These are phyloP conservation scores for Stenolophus ochropezus DNA, from an alignment of 2,888 invertebrate species.

Conservation along the genomic window DNA sequence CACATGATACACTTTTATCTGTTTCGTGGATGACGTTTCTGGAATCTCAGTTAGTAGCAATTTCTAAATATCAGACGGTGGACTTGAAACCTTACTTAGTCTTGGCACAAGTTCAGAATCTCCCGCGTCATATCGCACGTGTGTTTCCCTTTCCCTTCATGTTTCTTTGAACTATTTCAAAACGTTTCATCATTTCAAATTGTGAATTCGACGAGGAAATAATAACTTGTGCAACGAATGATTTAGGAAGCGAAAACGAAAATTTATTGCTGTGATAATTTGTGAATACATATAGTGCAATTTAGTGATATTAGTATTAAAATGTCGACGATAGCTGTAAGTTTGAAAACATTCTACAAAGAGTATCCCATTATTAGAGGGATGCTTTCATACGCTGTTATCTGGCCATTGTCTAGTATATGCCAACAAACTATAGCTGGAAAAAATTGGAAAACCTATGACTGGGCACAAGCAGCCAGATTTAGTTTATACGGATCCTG, in stretches of 20 bases:
- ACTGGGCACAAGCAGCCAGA: slow-evolving; percentile 82
- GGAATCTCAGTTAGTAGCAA: no score
- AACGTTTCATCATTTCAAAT: slow-evolving; percentile 54
- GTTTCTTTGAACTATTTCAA: slow-evolving; percentile 26
- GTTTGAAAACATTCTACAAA: slow-evolving; percentile 58
- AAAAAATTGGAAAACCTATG: slow-evolving; percentile 79
- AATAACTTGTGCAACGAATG: slow-evolving; percentile 23
- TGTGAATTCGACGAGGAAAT: slow-evolving; percentile 28
- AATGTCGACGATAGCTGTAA: slow-evolving; percentile 39
- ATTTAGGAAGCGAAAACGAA: not conserved
- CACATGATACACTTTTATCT: slow-evolving; percentile 22
- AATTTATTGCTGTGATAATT: slow-evolving; percentile 2
- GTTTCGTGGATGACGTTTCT: slow-evolving; percentile 23
- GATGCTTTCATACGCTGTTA: slow-evolving; percentile 82
- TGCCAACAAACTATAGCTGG: slow-evolving; percentile 83
- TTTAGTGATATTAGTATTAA: slow-evolving; percentile 15
- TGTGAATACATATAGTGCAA: not conserved
- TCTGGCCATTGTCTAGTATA: slow-evolving; percentile 84
- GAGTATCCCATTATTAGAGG: slow-evolving; percentile 77
- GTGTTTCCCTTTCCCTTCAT: slow-evolving; percentile 27
- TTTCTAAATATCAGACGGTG: not conserved
- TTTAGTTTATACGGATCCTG: slow-evolving; percentile 88
- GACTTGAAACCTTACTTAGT: slow-evolving; percentile 31
- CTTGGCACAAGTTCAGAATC: slow-evolving; percentile 36
- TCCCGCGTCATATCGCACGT: slow-evolving; percentile 42